Percentiles rank a stretch among this genome's conserved stretches.
Conservation (phyloP, 2,113 vertebrate species). For the Nothoprocta pentlandii region DNA sequence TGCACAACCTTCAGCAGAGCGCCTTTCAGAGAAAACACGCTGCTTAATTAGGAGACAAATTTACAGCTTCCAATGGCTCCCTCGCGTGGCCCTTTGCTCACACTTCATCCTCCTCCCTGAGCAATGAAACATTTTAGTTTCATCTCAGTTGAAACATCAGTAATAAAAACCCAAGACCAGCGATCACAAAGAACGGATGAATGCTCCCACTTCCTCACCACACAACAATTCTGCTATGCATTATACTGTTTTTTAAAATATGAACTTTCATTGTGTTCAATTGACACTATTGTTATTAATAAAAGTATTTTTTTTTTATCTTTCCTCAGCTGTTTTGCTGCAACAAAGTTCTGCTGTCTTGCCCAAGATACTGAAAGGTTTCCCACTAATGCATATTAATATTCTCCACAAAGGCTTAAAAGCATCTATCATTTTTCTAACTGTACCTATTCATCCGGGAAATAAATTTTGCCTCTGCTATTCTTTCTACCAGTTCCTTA, state of each 20-base stretch:
- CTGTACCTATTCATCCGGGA: not conserved
- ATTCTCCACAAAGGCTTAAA: not conserved
- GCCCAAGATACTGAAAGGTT: not conserved
- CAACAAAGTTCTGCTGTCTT: not conserved
- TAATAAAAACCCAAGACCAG: not conserved
- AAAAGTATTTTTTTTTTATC: not conserved
- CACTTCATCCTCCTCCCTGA: not conserved
- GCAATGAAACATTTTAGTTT: not conserved
- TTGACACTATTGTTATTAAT: not conserved
- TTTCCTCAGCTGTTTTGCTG: not conserved
- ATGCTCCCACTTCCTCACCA: not conserved
- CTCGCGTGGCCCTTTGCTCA: conserved; percentile 30
- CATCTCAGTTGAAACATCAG: not conserved
- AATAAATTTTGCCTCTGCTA: not conserved
- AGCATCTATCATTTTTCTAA: not conserved
- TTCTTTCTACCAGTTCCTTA: not conserved
- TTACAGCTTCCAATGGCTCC: conserved; percentile 27
- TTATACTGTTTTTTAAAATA: not conserved
- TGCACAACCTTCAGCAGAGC: not conserved
- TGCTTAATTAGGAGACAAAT: not conserved
- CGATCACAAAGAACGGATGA: not conserved
- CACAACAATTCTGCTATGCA: not conserved
- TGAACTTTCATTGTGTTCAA: not conserved
- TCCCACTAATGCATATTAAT: not conserved
- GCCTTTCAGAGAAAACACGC: rapidly evolving